phyloP scores from a whole-genome alignment of 2,888 invertebrate genomes.

The Andrena hattorfiana region DNA sequence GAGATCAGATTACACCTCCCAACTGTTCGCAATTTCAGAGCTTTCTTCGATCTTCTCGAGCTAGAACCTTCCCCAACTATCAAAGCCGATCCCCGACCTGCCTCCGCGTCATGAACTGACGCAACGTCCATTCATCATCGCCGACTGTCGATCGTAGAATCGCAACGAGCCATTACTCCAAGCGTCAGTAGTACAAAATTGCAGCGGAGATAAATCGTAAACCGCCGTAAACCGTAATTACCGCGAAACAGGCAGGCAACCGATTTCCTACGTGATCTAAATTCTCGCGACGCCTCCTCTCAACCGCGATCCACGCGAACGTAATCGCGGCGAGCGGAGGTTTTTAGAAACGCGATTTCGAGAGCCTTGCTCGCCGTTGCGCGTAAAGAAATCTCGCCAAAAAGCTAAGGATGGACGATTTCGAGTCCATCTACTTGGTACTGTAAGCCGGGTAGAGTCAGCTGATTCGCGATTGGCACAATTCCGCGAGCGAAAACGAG shows the following conservation, averaged over 20 bases:
- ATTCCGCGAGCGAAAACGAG: not conserved
- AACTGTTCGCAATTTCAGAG: too few relatives aligned
- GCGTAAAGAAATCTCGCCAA: not conserved
- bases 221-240: conserved; percentile 5
- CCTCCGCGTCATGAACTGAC: not conserved
- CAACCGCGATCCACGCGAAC: not conserved
- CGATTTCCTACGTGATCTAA: conserved; percentile 11
- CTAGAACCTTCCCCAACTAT: too few relatives aligned
- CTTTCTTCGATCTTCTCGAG: too few relatives aligned
- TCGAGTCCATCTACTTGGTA: not conserved
- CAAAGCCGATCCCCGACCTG: too few relatives aligned
- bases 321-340: not conserved
- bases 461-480: not conserved
- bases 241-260: not conserved
- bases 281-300: not conserved
- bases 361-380: not conserved
- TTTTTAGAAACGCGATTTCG: not conserved
- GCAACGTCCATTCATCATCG: not conserved
- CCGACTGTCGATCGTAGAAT: conserved; percentile 9
- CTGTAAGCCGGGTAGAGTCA: not conserved
- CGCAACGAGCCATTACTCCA: not conserved
- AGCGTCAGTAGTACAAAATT: conserved; percentile 10
- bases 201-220: conserved; percentile 14
- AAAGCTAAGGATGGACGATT: not conserved
- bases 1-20: too few relatives aligned